phyloP scores from a whole-genome alignment of 2,797 vertebrate species.

The Etheostoma perlongum region DNA sequence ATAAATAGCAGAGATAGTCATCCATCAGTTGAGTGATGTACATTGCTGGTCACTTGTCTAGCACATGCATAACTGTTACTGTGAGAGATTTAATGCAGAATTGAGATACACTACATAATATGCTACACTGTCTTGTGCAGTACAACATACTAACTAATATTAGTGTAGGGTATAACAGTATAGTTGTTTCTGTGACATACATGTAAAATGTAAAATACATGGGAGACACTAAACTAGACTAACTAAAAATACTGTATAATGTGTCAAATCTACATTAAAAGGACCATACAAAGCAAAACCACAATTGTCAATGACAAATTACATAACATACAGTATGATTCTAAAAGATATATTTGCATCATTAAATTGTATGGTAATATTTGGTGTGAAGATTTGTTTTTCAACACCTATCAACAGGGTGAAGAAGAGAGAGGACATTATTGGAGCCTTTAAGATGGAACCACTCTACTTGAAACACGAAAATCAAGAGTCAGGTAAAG shows the following conservation, averaged over 20 bases:
- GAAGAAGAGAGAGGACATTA: slow-evolving; percentile 91
- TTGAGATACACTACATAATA: background rate
- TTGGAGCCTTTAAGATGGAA: slow-evolving; percentile 94
- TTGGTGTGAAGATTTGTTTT: background rate
- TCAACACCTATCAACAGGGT: slow-evolving; percentile 85
- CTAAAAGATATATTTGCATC: background rate
- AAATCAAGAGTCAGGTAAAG: slow-evolving; percentile 94
- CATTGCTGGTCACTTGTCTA: background rate
- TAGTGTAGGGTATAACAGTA: background rate
- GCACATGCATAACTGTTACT: background rate
- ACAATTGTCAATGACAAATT: background rate
- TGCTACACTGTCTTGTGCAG: background rate
- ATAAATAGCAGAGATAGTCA: no score
- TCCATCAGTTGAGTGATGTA: no score
- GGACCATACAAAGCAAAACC: background rate
- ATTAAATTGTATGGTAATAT: background rate
- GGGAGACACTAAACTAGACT: background rate
- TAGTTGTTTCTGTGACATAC: no score
- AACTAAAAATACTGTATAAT: background rate
- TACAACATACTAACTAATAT: background rate
- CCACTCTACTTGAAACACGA: slow-evolving; percentile 94
- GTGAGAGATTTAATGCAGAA: background rate
- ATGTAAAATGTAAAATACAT: background rate
- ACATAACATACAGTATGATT: background rate
- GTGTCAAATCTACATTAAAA: background rate